phyloP scores from a whole-genome alignment of 2,113 vertebrate species.

The Triplophysa rosa region DNA sequence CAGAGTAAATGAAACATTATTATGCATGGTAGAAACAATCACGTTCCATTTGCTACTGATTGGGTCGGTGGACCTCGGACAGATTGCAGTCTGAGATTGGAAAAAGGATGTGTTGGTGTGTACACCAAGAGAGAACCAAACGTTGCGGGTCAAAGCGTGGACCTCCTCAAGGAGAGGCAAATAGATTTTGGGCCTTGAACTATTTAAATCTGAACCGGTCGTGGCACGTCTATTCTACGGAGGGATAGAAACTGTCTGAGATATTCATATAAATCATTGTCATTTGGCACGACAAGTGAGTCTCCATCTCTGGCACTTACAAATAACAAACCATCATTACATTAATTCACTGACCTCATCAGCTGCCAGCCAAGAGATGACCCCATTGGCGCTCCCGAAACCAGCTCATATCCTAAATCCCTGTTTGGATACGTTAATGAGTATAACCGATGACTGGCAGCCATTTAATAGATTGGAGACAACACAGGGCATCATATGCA shows the following conservation, averaged over 20 bases:
- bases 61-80: slow-evolving; percentile 25
- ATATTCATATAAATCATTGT: slow-evolving; percentile 27
- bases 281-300: slow-evolving; percentile 6
- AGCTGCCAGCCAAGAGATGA: not conserved
- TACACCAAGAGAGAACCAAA: not conserved
- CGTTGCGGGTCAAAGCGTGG: not conserved
- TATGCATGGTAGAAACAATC: slow-evolving; percentile 34
- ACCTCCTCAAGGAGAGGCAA: not conserved
- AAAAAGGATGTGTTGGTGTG: not conserved
- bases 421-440: slow-evolving; percentile 3
- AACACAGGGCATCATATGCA: not conserved
- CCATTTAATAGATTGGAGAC: slow-evolving; percentile 5
- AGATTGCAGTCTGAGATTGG: slow-evolving; percentile 17
- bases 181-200: not conserved
- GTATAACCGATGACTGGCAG: slow-evolving; percentile 26
- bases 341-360: slow-evolving; percentile 21
- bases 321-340: slow-evolving; percentile 13
- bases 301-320: not conserved
- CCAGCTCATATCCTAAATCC: slow-evolving; percentile 12
- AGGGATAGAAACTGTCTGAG: not conserved
- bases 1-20: slow-evolving; percentile 38
- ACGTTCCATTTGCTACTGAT: slow-evolving; percentile 34
- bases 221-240: not conserved
- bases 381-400: not conserved
- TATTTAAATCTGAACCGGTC: slow-evolving; percentile 1